Conservation (phyloP, 2,888 invertebrate species). For the Ellobium chinense region DNA sequence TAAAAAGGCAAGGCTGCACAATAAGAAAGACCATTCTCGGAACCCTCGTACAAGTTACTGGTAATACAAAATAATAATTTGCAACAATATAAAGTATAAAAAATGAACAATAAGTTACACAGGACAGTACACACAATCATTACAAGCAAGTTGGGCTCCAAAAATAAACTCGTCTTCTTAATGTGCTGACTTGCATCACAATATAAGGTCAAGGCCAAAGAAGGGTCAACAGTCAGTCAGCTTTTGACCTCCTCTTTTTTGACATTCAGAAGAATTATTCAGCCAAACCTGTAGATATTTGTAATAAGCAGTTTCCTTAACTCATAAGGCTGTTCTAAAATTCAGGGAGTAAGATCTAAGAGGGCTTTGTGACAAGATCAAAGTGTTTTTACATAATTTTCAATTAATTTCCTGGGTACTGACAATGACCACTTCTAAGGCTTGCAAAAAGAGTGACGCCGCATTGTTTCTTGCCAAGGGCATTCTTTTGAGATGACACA, state of each 20-base stretch:
- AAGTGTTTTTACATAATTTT: not conserved
- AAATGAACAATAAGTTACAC: not conserved
- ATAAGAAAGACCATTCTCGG: conserved; percentile 40
- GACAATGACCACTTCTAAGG: not conserved
- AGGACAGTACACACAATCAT: not conserved
- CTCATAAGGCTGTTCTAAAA: too few relatives aligned
- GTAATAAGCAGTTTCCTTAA: too few relatives aligned
- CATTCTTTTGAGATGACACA: not conserved
- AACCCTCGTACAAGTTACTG: conserved; percentile 24
- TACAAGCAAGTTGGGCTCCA: not conserved
- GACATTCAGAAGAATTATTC: too few relatives aligned
- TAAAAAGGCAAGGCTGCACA: conserved; percentile 41
- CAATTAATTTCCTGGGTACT: not conserved
- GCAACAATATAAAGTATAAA: not conserved
- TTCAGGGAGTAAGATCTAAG: too few relatives aligned
- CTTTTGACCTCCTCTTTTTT: too few relatives aligned
- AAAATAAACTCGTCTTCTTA: conserved; percentile 9
- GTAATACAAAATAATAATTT: not conserved
- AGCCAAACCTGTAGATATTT: too few relatives aligned
- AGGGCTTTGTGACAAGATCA: too few relatives aligned
- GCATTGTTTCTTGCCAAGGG: not conserved
- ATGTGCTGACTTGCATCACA: conserved; percentile 32
- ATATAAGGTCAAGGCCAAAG: conserved; percentile 9
- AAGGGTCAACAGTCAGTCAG: not conserved
- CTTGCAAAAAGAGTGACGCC: not conserved